Conservation (phyloP, 2,797 vertebrate genomes). For the Benthosema pterotum region DNA sequence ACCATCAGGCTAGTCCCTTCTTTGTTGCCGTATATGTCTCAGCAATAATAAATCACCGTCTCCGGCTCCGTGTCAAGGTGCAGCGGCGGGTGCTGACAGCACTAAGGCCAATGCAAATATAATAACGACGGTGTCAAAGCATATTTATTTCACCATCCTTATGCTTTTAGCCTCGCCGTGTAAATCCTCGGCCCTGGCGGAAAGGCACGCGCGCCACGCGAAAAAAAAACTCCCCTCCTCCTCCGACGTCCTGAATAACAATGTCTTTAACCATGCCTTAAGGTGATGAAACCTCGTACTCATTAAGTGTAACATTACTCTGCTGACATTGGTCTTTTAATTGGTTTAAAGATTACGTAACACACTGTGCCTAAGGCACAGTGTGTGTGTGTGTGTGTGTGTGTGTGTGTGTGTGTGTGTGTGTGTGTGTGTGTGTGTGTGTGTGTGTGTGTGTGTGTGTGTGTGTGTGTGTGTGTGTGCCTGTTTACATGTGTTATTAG, state of each 20-base stretch:
- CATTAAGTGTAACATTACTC: constrained; percentile 24
- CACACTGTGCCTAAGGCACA: neutral
- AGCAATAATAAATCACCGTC: too few species aligned
- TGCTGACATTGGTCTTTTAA: constrained; percentile 26
- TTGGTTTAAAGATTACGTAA: constrained; percentile 38
- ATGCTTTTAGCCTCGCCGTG: too few species aligned
- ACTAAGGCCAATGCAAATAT: constrained; percentile 3
- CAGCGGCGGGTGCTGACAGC: too few species aligned
- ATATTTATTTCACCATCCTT: too few species aligned
- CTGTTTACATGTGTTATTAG: constrained; percentile 25
- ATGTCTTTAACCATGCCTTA: constrained; percentile 25
- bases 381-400: neutral
- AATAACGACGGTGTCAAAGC: neutral
- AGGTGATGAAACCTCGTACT: constrained; percentile 7
- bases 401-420: neutral
- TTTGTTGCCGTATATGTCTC: too few species aligned
- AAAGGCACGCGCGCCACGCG: too few species aligned
- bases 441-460: neutral
- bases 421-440: neutral
- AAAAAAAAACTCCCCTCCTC: too few species aligned
- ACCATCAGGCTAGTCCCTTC: too few species aligned
- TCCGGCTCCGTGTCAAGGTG: too few species aligned
- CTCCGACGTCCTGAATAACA: neutral
- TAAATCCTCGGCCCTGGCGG: too few species aligned
- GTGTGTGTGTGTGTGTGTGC: too few species aligned